phyloP scores from a whole-genome alignment of 1,140 invertebrate genomes.

The Diploscapter pachys region DNA sequence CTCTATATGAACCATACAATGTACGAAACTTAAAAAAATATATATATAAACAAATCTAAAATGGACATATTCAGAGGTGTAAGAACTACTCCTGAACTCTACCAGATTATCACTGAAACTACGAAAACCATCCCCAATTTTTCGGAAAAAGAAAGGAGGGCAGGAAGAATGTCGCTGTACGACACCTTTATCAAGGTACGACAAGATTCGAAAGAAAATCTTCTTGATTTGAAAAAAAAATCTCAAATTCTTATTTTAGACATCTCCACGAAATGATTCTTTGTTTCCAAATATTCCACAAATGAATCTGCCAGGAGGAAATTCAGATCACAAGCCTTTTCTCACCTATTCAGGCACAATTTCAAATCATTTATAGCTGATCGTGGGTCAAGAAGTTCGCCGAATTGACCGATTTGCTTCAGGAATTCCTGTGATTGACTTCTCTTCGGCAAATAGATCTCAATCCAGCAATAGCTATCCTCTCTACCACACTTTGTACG shows the following conservation, averaged over 20 bases:
- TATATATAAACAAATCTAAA: no score
- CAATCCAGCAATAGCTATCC: slow-evolving; percentile 47
- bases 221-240: no score
- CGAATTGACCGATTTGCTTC: no score
- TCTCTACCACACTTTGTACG: slow-evolving; percentile 61
- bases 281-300: slow-evolving; percentile 1
- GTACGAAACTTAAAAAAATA: no score
- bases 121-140: slow-evolving; percentile 50
- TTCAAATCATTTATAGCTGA: no score
- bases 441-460: slow-evolving; percentile 35
- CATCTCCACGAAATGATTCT: slow-evolving; percentile 9
- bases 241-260: background rate
- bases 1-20: slow-evolving; percentile 44
- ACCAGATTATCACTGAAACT: slow-evolving; percentile 43
- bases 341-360: slow-evolving; percentile 38
- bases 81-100: slow-evolving; percentile 47
- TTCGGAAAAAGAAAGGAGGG: slow-evolving; percentile 39
- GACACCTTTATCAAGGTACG: slow-evolving; percentile 46
- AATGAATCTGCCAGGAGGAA: slow-evolving; percentile 47
- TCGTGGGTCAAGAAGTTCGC: no score
- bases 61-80: slow-evolving; percentile 35
- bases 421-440: slow-evolving; percentile 57
- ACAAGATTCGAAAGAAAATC: no score
- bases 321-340: slow-evolving; percentile 59
- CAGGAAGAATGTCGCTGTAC: slow-evolving; percentile 51